Evolutionary conservation across 2,113 vertebrate genomes (phyloP).

Genomic region (Laticauda colubrina): DNA sequence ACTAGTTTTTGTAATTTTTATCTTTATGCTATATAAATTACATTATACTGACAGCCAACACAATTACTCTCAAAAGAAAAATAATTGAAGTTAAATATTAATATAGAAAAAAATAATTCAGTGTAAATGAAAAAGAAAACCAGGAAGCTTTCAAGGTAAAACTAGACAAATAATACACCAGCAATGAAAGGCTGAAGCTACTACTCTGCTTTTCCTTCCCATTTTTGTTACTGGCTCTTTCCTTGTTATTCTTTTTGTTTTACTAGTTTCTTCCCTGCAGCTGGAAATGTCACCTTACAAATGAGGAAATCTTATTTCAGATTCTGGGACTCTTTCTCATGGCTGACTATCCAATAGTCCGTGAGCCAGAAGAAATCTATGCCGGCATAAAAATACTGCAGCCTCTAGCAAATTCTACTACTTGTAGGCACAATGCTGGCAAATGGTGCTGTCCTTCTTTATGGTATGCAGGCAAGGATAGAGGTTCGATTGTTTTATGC

Average conservation of each 20-base stretch:
- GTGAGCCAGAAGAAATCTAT: background rate
- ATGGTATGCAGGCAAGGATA: background rate
- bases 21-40: background rate
- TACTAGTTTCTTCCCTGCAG: background rate
- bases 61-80: background rate
- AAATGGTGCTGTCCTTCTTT: background rate
- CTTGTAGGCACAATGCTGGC: background rate
- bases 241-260: background rate
- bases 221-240: background rate
- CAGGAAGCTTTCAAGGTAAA: background rate
- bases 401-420: background rate
- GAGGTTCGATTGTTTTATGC: accelerated
- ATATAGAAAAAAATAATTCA: background rate
- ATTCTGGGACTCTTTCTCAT: background rate
- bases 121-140: background rate
- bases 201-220: background rate
- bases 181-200: background rate
- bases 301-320: background rate
- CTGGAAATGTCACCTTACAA: background rate
- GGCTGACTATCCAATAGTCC: background rate
- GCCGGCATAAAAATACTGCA: background rate
- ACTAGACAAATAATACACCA: background rate
- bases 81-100: background rate
- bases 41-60: background rate
- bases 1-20: background rate